Evolutionary conservation across 2,888 invertebrate species (phyloP).

Genomic region (Epinotia nisella): DNA sequence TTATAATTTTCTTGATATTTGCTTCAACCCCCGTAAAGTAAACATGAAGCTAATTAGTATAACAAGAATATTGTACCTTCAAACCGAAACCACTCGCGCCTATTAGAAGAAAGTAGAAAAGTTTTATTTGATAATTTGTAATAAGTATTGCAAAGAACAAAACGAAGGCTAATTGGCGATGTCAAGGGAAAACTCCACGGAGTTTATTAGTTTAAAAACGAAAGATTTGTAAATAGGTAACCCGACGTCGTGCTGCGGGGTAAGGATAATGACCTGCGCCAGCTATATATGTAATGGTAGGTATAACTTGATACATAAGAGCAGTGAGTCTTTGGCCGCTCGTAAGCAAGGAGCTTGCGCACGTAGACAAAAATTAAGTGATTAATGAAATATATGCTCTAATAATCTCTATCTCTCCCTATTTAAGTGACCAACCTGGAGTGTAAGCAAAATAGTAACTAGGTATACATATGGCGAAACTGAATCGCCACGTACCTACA

Average conservation of each 20-base stretch:
- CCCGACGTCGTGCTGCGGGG: constrained; percentile 14
- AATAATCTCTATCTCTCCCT: too few species aligned
- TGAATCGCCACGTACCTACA: neutral
- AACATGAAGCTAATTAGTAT: constrained; percentile 42
- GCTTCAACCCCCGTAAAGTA: constrained; percentile 32
- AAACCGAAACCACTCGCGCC: constrained; percentile 30
- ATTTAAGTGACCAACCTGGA: neutral
- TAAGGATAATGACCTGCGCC: constrained; percentile 20
- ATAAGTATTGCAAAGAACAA: constrained; percentile 31
- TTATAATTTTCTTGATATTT: constrained; percentile 42
- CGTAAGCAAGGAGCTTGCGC: neutral
- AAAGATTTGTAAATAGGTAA: constrained; percentile 54
- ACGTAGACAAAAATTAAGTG: too few species aligned
- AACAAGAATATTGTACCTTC: constrained; percentile 37
- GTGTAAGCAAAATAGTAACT: neutral
- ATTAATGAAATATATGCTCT: neutral
- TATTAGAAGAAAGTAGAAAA: constrained; percentile 35
- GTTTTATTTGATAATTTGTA: constrained; percentile 40
- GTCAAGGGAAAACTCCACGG: constrained; percentile 54
- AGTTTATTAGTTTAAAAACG: constrained; percentile 77
- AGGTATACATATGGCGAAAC: neutral
- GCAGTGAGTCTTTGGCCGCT: neutral
- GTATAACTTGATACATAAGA: neutral
- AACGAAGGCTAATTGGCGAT: constrained; percentile 51
- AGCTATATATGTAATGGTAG: neutral